Base-by-base conservation (phyloP, 1,140 invertebrate genomes). In the Ectropis grisescens region DNA sequence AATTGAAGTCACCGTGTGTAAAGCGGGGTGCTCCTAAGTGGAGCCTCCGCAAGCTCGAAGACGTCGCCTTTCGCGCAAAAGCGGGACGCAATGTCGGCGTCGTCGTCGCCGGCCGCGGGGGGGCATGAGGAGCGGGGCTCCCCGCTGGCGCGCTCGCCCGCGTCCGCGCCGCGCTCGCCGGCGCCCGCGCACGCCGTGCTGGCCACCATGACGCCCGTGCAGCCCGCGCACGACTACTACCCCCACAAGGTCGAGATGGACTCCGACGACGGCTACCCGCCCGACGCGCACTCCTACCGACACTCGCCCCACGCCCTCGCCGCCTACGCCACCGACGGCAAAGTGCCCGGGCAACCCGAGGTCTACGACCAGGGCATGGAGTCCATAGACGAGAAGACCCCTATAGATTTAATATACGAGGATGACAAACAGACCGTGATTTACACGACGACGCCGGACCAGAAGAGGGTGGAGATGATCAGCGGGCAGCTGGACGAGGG, bases 401-500 rank as follows among this genome's bases (percentile, higher is more conserved):
- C 88, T 40, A 91, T 92, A 51, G 91, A 92, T 75, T 72, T 92
- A 34, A 92, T 92, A 50, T 92, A 92, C 68, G 90, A 91, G 58
- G 91, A 92, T 47, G 91, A 90, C 13, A 91, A 91, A 58, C 91
- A 92, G 58, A 92, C 90, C 0, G 90, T 92, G 12, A 91, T 91
- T 58, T 92, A 92, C 51, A 92, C 91, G 9, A 91, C 90, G 23
- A 87, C 88, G 13, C 80, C 82, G 14, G 82, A 83, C 42, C 82
- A 83, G 51, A 83, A 82, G 41, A 47, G 82, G 19, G 82, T 83
- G 9, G 82, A 83, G 55, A 82, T 82, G 78, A 83, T 83, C 30
- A 83, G 80, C 35, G 82, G 78, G 2, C 79, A 83, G 40, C 36
- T 79, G 15, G 71, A 78, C 25, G 76, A 76, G 29, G 76, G 70